Conservation (phyloP, 1,140 invertebrate genomes). For the Drosophila gunungcola region DNA sequence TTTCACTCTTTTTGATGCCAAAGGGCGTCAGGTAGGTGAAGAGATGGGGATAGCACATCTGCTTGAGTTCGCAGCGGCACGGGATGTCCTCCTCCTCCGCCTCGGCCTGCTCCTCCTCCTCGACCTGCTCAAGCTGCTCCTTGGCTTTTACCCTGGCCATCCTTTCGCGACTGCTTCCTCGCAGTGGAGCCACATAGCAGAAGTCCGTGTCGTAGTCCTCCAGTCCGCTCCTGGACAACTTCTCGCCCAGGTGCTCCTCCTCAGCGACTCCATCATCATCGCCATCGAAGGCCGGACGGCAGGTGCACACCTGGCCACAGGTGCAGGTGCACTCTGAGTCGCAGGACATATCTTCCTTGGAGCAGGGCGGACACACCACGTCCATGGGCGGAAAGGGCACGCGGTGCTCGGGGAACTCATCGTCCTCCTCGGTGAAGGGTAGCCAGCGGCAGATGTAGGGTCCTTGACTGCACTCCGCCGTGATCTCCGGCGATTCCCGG, state of each 20-base stretch:
- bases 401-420: conserved; percentile 36
- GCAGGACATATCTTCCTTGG: conserved; percentile 17
- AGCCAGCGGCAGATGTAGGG: conserved; percentile 73
- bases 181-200: conserved; percentile 61
- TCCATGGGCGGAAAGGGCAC: conserved; percentile 46
- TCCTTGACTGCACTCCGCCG: conserved; percentile 72
- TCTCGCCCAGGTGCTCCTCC: conserved; percentile 51
- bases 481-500: conserved; percentile 37
- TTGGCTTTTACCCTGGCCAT: background rate
- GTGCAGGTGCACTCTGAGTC: conserved; percentile 64
- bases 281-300: conserved; percentile 17
- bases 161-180: conserved; percentile 16
- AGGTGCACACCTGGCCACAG: conserved; percentile 49
- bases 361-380: conserved; percentile 49
- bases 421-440: conserved; percentile 44
- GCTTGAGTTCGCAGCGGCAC: conserved; percentile 40
- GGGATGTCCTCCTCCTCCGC: conserved; percentile 3
- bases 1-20: background rate
- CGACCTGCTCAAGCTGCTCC: background rate
- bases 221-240: conserved; percentile 37
- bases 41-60: conserved; percentile 37
- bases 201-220: conserved; percentile 67
- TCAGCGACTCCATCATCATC: conserved; percentile 8
- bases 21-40: conserved; percentile 61
- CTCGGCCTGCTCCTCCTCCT: background rate